These are phyloP conservation scores for Alentia gelatinosa DNA, from an alignment of 2,888 invertebrate genomes.

Conservation along the genomic window DNA sequence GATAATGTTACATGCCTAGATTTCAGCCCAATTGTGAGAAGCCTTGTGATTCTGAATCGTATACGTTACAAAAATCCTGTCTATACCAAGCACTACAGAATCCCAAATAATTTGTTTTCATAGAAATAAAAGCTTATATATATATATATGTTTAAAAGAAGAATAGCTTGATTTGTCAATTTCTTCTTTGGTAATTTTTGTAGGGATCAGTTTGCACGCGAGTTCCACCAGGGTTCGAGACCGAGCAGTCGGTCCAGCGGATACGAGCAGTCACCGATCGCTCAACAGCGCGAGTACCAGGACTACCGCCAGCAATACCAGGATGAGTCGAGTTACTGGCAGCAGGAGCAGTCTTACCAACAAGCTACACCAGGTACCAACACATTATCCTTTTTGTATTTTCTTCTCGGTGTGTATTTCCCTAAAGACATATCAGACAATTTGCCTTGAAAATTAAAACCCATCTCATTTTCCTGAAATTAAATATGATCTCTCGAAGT, in stretches of 20 bases:
- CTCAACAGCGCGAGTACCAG: not conserved
- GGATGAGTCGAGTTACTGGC: not conserved
- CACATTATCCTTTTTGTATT: no score
- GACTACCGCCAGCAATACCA: not conserved
- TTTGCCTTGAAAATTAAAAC: no score
- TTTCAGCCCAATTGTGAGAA: no score
- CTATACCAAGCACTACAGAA: not conserved
- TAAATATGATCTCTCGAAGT: no score
- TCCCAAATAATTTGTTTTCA: not conserved
- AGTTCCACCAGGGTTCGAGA: slow-evolving; percentile 64
- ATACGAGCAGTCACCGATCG: slow-evolving; percentile 58
- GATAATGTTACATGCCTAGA: no score
- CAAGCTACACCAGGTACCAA: not conserved
- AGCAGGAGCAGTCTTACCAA: not conserved
- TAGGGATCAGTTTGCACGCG: slow-evolving; percentile 65
- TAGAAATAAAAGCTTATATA: not conserved
- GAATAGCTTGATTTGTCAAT: not conserved
- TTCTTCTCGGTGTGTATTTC: no score
- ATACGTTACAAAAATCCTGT: no score
- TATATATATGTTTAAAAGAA: not conserved
- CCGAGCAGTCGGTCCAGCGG: slow-evolving; percentile 63
- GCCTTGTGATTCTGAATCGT: no score
- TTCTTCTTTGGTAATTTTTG: not conserved
- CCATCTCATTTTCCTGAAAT: no score
- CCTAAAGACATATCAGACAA: no score